phyloP scores from a whole-genome alignment of 2,888 invertebrate species.

The Empis stercorea region DNA sequence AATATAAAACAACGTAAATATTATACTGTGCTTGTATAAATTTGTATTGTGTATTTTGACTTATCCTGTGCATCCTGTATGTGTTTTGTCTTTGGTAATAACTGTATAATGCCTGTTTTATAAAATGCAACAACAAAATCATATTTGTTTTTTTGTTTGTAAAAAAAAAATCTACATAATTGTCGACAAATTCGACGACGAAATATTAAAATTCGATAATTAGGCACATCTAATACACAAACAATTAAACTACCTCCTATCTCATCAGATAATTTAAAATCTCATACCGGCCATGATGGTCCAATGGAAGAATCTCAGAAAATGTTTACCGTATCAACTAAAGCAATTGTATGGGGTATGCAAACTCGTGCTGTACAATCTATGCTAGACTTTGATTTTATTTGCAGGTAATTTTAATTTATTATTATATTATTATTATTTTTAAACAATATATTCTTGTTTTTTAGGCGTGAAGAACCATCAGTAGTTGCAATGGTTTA shows the following conservation, averaged over 20 bases:
- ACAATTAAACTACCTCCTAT: slow-evolving; percentile 38
- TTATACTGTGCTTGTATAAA: too few relatives aligned
- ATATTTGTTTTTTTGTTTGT: too few relatives aligned
- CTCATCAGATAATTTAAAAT: slow-evolving; percentile 31
- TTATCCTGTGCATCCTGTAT: too few relatives aligned
- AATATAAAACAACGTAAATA: too few relatives aligned
- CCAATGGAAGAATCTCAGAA: slow-evolving; percentile 33
- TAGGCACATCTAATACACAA: slow-evolving; percentile 21
- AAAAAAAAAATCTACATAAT: too few relatives aligned
- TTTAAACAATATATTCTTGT: too few relatives aligned
- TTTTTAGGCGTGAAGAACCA: slow-evolving; percentile 79
- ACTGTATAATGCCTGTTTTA: too few relatives aligned
- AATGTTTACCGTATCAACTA: slow-evolving; percentile 72
- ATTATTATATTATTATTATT: not conserved
- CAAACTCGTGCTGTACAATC: slow-evolving; percentile 87
- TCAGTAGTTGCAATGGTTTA: slow-evolving; percentile 95
- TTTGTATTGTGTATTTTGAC: too few relatives aligned
- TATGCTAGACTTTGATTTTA: slow-evolving; percentile 37
- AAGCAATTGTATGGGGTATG: slow-evolving; percentile 98
- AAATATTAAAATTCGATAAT: too few relatives aligned
- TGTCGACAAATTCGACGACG: too few relatives aligned
- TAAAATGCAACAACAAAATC: too few relatives aligned
- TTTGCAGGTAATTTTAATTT: slow-evolving; percentile 29
- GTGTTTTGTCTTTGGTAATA: too few relatives aligned
- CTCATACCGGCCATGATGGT: slow-evolving; percentile 20